These are phyloP conservation scores for Rhodeus uyekii DNA, from an alignment of 2,797 vertebrate genomes.

Conservation along the genomic window DNA sequence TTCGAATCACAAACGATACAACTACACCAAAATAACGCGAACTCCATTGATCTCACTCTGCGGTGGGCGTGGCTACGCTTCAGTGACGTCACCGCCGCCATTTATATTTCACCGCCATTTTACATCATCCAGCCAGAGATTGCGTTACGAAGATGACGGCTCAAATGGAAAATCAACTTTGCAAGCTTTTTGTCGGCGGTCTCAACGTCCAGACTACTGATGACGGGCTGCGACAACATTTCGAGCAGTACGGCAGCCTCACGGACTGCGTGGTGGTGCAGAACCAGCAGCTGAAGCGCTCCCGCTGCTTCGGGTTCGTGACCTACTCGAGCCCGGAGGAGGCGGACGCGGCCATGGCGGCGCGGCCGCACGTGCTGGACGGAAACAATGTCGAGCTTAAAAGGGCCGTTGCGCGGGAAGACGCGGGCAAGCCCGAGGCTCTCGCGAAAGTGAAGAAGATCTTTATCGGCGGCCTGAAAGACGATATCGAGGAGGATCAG, in stretches of 20 bases:
- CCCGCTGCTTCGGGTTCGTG: constrained; percentile 97
- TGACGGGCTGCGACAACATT: constrained; percentile 83
- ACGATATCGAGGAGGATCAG: constrained; percentile 94
- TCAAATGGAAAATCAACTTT: constrained; percentile 90
- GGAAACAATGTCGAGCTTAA: constrained; percentile 95
- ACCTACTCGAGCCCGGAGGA: constrained; percentile 93
- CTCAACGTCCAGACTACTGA: constrained; percentile 87
- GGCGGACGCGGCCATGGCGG: constrained; percentile 93
- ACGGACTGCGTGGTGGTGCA: constrained; percentile 98
- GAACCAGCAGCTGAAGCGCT: constrained; percentile 94
- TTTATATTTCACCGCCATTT: constrained; percentile 60
- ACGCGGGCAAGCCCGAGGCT: constrained; percentile 92
- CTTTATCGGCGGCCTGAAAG: constrained; percentile 95
- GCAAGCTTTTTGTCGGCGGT: constrained; percentile 92
- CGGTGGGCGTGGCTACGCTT: constrained; percentile 3
- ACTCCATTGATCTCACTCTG: background rate
- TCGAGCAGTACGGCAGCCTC: constrained; percentile 85
- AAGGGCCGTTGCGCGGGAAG: constrained; percentile 94
- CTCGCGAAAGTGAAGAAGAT: constrained; percentile 98
- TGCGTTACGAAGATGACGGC: background rate
- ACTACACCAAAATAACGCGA: background rate
- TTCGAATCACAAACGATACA: background rate
- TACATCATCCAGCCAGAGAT: constrained; percentile 19
- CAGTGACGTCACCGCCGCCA: constrained; percentile 48
- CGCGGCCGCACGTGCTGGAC: constrained; percentile 94